phyloP scores from a whole-genome alignment of 2,797 vertebrate genomes.

The Arctocebus calabarensis region DNA sequence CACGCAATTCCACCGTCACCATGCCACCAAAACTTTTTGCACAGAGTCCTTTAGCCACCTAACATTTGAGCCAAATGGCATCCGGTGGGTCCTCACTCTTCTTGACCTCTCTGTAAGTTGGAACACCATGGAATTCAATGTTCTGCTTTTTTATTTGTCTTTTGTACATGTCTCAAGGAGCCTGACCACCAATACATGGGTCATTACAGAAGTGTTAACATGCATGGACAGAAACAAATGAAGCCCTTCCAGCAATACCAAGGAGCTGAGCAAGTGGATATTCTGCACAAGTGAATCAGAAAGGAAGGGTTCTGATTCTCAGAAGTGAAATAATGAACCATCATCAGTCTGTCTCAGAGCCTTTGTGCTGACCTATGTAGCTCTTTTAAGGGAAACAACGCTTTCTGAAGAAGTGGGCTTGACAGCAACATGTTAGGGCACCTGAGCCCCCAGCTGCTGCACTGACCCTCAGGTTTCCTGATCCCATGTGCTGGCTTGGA shows the following conservation, averaged over 20 bases:
- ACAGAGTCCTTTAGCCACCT: not conserved
- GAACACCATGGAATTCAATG: not conserved
- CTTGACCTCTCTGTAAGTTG: not conserved
- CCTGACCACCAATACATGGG: not conserved
- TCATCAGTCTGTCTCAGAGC: no score
- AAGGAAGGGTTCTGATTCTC: no score
- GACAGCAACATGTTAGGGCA: not conserved
- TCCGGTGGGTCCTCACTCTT: not conserved
- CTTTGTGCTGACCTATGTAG: no score
- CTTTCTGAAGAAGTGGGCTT: not conserved
- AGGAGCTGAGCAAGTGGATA: no score
- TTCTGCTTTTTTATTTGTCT: not conserved
- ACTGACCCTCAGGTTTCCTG: not conserved
- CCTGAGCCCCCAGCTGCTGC: not conserved
- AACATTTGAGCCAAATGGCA: not conserved
- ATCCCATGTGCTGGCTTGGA: not conserved
- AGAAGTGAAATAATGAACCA: no score
- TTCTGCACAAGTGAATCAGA: no score
- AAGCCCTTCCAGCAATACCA: no score
- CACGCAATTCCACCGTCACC: not conserved
- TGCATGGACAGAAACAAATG: no score
- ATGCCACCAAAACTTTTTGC: not conserved
- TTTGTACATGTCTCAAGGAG: not conserved
- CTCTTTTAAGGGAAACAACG: not conserved
- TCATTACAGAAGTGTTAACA: no score